Conservation (phyloP, 1,140 invertebrate genomes). For the Tetraneura akinire region DNA sequence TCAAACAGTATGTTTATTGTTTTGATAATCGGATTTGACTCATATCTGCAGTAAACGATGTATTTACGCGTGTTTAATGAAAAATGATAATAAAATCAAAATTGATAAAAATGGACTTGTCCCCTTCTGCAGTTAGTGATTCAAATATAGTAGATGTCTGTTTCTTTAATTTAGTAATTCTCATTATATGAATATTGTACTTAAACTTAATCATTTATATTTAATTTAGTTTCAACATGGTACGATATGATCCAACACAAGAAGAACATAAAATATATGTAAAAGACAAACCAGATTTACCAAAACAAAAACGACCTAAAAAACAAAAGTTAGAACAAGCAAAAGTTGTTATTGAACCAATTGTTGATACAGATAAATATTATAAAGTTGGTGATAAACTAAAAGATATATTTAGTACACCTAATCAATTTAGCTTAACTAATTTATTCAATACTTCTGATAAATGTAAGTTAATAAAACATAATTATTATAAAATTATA, state of each 20-base stretch:
- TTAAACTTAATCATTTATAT: not conserved
- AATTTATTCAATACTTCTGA: slow-evolving; percentile 24
- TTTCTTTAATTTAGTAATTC: too few species aligned
- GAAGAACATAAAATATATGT: slow-evolving; percentile 42
- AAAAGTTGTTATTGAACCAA: not conserved
- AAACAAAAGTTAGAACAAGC: slow-evolving; percentile 23
- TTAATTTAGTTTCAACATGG: slow-evolving; percentile 42
- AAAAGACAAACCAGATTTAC: slow-evolving; percentile 41
- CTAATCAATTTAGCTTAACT: slow-evolving; percentile 39
- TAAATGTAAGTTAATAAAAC: slow-evolving; percentile 20
- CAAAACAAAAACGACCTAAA: slow-evolving; percentile 37
- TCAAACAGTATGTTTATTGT: too few species aligned
- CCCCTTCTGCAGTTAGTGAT: too few species aligned
- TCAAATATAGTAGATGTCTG: too few species aligned
- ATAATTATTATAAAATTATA: not conserved
- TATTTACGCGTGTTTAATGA: too few species aligned
- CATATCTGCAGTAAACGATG: too few species aligned
- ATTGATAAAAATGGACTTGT: too few species aligned
- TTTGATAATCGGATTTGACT: too few species aligned
- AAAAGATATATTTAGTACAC: slow-evolving; percentile 34
- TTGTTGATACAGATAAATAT: slow-evolving; percentile 38
- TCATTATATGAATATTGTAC: too few species aligned
- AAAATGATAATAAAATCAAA: too few species aligned
- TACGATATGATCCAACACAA: slow-evolving; percentile 46
- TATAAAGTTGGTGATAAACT: slow-evolving; percentile 39